These are phyloP conservation scores for Sardina pilchardus DNA, from an alignment of 2,113 vertebrate species.

Conservation along the genomic window DNA sequence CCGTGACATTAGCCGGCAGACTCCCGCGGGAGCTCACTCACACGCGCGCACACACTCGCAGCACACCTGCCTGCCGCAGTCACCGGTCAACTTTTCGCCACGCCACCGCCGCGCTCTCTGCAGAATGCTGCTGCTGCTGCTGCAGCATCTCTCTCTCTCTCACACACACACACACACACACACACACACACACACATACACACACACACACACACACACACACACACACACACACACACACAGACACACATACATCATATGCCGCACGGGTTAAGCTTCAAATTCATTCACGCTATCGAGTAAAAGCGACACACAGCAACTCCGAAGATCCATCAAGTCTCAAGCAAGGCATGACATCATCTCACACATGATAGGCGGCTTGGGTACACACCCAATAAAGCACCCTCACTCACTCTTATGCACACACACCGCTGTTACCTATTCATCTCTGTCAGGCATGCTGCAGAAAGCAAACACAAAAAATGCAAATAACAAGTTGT, in stretches of 20 bases:
- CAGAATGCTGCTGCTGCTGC: slow-evolving; percentile 43
- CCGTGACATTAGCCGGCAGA: slow-evolving; percentile 36
- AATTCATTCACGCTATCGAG: not conserved
- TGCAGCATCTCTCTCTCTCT: slow-evolving; percentile 35
- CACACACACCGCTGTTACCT: not conserved
- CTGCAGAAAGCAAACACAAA: not conserved
- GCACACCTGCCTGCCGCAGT: slow-evolving; percentile 50
- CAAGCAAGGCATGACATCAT: not conserved
- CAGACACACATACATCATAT: not conserved
- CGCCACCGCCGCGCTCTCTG: slow-evolving; percentile 6
- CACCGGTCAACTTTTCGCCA: slow-evolving; percentile 48
- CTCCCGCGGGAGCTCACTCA: slow-evolving; percentile 29
- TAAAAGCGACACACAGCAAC: not conserved
- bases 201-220: not conserved
- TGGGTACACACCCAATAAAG: slow-evolving; percentile 12
- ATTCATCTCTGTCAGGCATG: not conserved
- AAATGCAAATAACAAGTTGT: not conserved
- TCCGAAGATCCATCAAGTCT: not conserved
- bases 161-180: slow-evolving; percentile 14
- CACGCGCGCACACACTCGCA: slow-evolving; percentile 5
- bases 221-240: slow-evolving; percentile 17
- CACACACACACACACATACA: not conserved
- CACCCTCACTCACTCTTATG: not conserved
- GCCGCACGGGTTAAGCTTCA: slow-evolving; percentile 5
- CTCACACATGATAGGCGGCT: slow-evolving; percentile 15